Evolutionary conservation across 1,140 invertebrate species (phyloP), one percentile per base, ranked within the genome.

Genomic region (Piezodorus guildinii): DNA sequence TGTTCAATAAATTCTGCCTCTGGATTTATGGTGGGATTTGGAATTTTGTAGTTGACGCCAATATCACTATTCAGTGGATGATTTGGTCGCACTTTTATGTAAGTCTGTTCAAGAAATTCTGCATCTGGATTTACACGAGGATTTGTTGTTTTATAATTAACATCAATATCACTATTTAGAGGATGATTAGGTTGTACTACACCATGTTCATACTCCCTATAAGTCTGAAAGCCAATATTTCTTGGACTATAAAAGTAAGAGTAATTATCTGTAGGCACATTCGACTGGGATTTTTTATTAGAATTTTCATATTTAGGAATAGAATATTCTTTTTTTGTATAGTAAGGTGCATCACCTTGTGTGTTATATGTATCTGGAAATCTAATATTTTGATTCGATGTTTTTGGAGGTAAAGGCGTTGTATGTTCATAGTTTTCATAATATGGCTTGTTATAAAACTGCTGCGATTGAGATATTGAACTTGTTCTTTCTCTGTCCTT

Each of bases 81-180:
- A 60, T 0, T 56, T n/a, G 52, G 62, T 6, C 12, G 34, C 34
- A 39, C 34, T 39, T 63, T 67, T 62, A 71, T 62, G 51, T 71
- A 73, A 63, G 60, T 27, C 1, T 65, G 72, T 46, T 71, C 66
- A 21, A 80, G 74, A 54, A 75, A 75, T 67, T 81, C 80, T 5
- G 78, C 76, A 46, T 81, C 77, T 0, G 80, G 79, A 68, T 83
- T 78, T 12, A 81, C 71, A 1, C 73, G 70, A 23, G 77, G 78
- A 61, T 75, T 54, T 8, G 77, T 78, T 51, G 77, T 70, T 8
- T 74, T 74, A 65, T 79, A 81, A 67, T 83, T 83, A 0, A 81
- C 77, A 0, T 72, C 68, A 39, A 76, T 75, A 56, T 83, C 80
- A 39, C 64, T 64, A 19, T 63, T 46, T 0, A 81, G 65, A 0